Evolutionary conservation across 2,888 invertebrate species (phyloP).

Genomic region (Chirona hameri): DNA sequence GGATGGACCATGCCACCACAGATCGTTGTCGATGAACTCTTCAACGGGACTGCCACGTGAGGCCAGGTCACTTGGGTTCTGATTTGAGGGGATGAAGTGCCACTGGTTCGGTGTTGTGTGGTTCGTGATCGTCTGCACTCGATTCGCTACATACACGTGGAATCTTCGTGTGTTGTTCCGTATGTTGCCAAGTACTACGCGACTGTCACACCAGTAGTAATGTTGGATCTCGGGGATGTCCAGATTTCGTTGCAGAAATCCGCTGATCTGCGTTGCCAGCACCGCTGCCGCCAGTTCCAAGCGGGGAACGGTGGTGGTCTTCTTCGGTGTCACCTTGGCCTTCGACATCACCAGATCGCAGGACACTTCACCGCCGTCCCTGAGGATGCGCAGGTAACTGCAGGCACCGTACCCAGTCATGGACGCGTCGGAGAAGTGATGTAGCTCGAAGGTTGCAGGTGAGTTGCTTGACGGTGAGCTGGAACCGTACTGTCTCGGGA

Average conservation of each 20-base stretch:
- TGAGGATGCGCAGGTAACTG: background rate
- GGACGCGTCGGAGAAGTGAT: slow-evolving; percentile 38
- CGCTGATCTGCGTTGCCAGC: background rate
- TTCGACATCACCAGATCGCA: slow-evolving; percentile 1
- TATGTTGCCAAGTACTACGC: too few species aligned
- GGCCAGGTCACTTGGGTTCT: too few species aligned
- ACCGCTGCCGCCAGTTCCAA: slow-evolving; percentile 26
- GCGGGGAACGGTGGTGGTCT: background rate
- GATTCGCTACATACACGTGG: too few species aligned
- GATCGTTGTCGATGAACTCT: too few species aligned
- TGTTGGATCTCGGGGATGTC: background rate
- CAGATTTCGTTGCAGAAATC: slow-evolving; percentile 22
- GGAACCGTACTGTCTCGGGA: slow-evolving; percentile 32
- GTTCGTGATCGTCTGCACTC: too few species aligned
- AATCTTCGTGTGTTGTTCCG: too few species aligned
- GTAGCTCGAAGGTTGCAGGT: slow-evolving; percentile 30
- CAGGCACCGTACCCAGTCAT: slow-evolving; percentile 10
- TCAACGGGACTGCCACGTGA: too few species aligned
- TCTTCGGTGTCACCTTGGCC: slow-evolving; percentile 25
- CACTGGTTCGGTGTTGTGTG: too few species aligned
- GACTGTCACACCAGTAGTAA: background rate
- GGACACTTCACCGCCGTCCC: background rate
- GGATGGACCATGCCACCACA: too few species aligned
- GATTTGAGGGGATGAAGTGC: too few species aligned
- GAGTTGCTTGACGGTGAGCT: background rate